Percentiles rank a stretch among this genome's conserved stretches.
Evolutionary conservation across 2,113 vertebrate species (phyloP).

Genomic region (Callipepla squamata): DNA sequence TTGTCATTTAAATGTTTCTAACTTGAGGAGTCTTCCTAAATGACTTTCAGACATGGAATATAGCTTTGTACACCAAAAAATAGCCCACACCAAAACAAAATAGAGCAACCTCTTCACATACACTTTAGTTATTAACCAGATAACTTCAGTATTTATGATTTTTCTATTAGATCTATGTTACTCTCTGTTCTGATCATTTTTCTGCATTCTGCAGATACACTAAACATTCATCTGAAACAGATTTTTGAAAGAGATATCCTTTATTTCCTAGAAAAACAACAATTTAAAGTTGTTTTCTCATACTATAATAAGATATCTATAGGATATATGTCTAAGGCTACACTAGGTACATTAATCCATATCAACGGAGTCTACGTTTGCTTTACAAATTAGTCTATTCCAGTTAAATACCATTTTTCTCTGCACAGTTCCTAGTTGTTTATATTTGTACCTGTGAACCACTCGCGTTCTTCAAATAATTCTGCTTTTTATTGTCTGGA

Average conservation of each 20-base stretch:
- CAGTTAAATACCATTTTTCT: neutral
- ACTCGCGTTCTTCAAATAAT: conserved; percentile 48
- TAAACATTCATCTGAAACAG: neutral
- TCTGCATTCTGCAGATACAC: neutral
- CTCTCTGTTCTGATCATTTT: neutral
- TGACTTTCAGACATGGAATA: neutral
- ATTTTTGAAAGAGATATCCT: neutral
- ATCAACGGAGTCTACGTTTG: neutral
- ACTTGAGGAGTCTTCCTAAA: neutral
- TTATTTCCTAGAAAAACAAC: neutral
- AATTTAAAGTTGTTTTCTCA: neutral
- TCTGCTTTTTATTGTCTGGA: conserved; percentile 59
- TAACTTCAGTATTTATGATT: neutral
- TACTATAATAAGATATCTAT: neutral
- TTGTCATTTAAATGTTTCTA: neutral
- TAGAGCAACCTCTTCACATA: neutral
- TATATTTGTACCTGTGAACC: conserved; percentile 14
- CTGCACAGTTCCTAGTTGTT: neutral
- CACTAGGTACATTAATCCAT: neutral
- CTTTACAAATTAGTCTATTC: neutral
- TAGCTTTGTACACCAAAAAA: neutral
- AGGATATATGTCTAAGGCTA: neutral
- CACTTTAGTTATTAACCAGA: neutral
- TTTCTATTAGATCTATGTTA: neutral
- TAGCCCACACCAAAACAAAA: neutral